Conservation (phyloP, 1,140 invertebrate genomes). For the Drosophila eugracilis region DNA sequence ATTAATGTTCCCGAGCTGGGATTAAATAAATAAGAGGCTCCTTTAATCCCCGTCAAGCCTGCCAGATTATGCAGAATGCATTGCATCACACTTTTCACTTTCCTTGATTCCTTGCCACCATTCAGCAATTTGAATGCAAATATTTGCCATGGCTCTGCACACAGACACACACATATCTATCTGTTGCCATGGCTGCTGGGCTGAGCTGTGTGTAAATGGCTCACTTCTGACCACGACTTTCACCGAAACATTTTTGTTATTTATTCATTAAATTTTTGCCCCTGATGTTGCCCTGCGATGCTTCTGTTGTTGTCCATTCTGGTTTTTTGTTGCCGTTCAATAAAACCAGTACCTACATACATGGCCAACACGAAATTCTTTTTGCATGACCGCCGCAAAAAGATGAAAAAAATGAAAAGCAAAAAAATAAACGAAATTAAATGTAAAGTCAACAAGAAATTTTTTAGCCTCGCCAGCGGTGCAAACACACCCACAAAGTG, state of each 20-base stretch:
- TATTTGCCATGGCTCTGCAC: constrained; percentile 17
- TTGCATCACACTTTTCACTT: constrained; percentile 69
- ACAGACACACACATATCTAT: constrained; percentile 18
- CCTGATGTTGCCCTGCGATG: constrained; percentile 48
- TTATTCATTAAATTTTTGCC: constrained; percentile 81
- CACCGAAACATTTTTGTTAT: constrained; percentile 79
- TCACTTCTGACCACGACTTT: constrained; percentile 79
- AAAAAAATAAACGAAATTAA: constrained; percentile 42
- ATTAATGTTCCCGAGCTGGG: constrained; percentile 11
- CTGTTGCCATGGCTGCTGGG: constrained; percentile 62
- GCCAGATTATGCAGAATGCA: constrained; percentile 18
- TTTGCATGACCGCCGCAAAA: constrained; percentile 62
- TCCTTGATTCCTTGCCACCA: constrained; percentile 43
- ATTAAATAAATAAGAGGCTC: background rate
- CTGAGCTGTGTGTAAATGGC: constrained; percentile 49
- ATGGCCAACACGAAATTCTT: constrained; percentile 60
- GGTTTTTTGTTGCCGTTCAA: constrained; percentile 49
- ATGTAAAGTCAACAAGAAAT: constrained; percentile 72
- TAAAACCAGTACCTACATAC: constrained; percentile 50
- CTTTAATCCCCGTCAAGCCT: background rate
- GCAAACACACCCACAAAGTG: constrained; percentile 72
- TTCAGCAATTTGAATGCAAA: constrained; percentile 51
- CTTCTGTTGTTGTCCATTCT: constrained; percentile 49
- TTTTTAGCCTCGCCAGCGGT: constrained; percentile 26
- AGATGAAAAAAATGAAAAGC: constrained; percentile 24